Evolutionary conservation across 2,113 vertebrate genomes (phyloP).

Genomic region (Tragelaphus buxtoni): DNA sequence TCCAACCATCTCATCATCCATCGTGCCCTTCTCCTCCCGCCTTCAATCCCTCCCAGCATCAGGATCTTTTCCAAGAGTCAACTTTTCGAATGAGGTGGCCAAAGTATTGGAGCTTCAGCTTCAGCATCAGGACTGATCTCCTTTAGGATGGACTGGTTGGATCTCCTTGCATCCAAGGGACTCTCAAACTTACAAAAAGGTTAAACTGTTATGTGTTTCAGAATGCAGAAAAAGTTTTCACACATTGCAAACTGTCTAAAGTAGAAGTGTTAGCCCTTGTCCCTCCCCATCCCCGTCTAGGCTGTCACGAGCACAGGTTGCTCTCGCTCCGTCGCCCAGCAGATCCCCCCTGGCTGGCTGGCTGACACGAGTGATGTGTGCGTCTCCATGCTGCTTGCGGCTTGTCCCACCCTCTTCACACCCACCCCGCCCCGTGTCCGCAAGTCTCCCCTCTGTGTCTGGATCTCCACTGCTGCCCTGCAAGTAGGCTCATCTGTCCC

Average conservation of each 20-base stretch:
- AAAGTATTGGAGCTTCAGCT: no score
- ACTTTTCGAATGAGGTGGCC: no score
- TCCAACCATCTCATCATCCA: no score
- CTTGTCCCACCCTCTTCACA: accelerated
- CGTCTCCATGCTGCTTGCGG: accelerated
- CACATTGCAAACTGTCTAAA: not conserved
- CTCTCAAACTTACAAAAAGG: not conserved
- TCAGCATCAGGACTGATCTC: no score
- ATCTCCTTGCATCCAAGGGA: no score
- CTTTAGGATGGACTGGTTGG: no score
- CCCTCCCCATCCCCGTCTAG: accelerated
- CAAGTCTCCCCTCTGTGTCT: not conserved
- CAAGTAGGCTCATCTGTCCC: not conserved
- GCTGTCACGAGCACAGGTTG: accelerated
- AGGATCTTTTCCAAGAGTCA: no score
- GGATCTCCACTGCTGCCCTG: not conserved
- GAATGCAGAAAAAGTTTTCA: not conserved
- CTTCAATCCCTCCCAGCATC: no score
- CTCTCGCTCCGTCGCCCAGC: not conserved
- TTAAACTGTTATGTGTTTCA: not conserved
- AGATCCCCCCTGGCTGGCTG: accelerated
- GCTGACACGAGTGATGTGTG: accelerated
- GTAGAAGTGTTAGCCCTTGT: not conserved
- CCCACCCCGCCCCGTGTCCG: accelerated
- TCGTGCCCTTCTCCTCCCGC: no score